Percentiles rank a stretch among this genome's conserved stretches.
These are phyloP conservation scores for Sporophila hypoxantha DNA, from an alignment of 2,113 vertebrate species.

Conservation along the genomic window DNA sequence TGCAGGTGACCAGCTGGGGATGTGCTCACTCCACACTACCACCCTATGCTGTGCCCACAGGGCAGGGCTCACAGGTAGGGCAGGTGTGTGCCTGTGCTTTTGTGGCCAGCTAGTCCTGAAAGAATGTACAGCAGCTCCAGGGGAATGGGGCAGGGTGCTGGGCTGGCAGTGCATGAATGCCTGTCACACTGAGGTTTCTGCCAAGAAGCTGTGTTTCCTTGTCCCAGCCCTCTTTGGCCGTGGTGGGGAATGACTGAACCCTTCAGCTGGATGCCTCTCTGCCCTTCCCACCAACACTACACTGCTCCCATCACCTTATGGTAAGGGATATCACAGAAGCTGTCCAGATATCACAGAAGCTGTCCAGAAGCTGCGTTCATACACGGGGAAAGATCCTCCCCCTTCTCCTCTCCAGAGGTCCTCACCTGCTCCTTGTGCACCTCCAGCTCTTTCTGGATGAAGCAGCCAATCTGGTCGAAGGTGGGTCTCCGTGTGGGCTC, in stretches of 20 bases:
- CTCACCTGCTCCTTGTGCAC: conserved; percentile 67
- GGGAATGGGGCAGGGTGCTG: not conserved
- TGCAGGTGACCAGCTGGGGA: accelerated
- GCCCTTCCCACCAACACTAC: not conserved
- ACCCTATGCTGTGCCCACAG: not conserved
- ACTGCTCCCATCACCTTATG: not conserved
- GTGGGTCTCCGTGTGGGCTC: conserved; percentile 85
- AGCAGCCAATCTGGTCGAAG: conserved; percentile 81
- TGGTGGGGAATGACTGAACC: not conserved
- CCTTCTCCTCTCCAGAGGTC: not conserved
- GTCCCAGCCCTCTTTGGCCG: not conserved
- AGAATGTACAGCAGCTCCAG: not conserved
- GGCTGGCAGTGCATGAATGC: accelerated
- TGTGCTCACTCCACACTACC: not conserved
- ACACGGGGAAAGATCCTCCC: not conserved
- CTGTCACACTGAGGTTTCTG: not conserved
- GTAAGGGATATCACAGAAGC: too few species aligned
- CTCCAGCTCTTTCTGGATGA: conserved; percentile 79
- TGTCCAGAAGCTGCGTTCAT: not conserved
- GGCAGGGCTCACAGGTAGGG: not conserved
- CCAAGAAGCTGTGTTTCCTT: not conserved
- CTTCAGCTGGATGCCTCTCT: not conserved
- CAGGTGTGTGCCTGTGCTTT: not conserved
- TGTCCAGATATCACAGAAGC: too few species aligned
- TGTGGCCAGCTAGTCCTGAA: not conserved